Evolutionary conservation across 2,113 vertebrate species (phyloP).

Genomic region (Pygoscelis antarcticus): DNA sequence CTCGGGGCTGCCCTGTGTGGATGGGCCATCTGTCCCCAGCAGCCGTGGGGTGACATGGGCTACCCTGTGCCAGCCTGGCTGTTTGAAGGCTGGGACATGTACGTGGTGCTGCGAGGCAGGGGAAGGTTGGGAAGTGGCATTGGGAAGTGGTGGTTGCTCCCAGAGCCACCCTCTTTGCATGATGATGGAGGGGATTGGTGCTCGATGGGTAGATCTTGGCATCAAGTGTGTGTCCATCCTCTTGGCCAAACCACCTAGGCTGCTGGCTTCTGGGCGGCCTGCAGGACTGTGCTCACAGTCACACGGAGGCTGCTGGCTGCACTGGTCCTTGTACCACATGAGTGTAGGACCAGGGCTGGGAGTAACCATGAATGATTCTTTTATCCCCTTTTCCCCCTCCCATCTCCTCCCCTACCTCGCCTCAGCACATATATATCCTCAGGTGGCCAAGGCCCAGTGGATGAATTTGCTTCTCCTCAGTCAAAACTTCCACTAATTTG

Average conservation of each 20-base stretch:
- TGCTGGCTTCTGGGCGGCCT: background rate
- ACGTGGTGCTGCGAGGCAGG: fast-evolving
- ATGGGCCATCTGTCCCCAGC: background rate
- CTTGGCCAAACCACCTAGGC: background rate
- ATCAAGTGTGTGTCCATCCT: background rate
- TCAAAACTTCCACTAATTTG: constrained; percentile 58
- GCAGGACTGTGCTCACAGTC: background rate
- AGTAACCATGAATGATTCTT: constrained; percentile 33
- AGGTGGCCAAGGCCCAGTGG: constrained; percentile 13
- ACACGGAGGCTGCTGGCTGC: background rate
- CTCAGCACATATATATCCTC: constrained; percentile 1
- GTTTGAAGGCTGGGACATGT: background rate
- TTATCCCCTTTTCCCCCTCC: background rate
- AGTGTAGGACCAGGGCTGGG: background rate
- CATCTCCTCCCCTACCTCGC: background rate
- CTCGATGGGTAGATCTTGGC: background rate
- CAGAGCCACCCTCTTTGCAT: background rate
- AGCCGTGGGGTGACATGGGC: background rate
- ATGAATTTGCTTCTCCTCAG: constrained; percentile 42
- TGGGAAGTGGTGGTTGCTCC: background rate
- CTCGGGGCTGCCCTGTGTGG: background rate
- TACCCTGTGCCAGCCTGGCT: background rate
- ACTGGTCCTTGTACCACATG: background rate
- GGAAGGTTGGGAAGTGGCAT: background rate
- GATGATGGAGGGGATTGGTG: background rate